Conservation (phyloP, 2,888 invertebrate species). For the Rhaphigaster nebulosa region DNA sequence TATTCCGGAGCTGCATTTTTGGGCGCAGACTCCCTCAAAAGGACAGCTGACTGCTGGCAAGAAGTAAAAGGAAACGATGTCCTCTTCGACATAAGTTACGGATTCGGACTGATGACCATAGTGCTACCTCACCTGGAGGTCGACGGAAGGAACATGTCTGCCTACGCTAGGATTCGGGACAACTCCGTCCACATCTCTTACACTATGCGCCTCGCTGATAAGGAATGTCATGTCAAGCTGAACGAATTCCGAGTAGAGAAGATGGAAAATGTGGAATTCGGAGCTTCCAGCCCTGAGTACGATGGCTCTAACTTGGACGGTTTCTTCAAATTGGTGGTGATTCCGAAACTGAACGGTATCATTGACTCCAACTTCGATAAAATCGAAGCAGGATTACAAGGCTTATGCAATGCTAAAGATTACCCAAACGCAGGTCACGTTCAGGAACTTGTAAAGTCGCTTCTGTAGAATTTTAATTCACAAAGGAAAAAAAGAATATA, state of each 20-base stretch:
- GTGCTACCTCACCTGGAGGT: no score
- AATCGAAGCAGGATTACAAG: background rate
- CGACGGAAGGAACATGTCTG: background rate
- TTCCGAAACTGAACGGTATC: background rate
- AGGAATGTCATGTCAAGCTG: no score
- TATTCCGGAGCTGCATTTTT: background rate
- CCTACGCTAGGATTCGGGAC: background rate
- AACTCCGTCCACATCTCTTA: background rate
- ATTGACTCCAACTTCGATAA: background rate
- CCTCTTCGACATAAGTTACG: background rate
- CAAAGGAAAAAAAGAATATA: no score
- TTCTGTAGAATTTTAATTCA: no score
- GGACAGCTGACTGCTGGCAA: background rate
- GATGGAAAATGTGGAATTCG: no score
- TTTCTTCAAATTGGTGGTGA: background rate
- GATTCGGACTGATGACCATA: background rate
- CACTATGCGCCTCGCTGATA: no score
- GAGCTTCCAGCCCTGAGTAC: background rate
- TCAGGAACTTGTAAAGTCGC: no score
- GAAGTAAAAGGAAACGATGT: background rate
- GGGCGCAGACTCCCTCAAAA: background rate
- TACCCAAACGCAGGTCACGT: no score
- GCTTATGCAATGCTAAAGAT: background rate
- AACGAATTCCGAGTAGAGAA: no score
- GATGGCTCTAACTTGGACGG: background rate